Evolutionary conservation across 2,113 vertebrate species (phyloP), one percentile per base, ranked within the genome.

Genomic region (Archilochus colubris): DNA sequence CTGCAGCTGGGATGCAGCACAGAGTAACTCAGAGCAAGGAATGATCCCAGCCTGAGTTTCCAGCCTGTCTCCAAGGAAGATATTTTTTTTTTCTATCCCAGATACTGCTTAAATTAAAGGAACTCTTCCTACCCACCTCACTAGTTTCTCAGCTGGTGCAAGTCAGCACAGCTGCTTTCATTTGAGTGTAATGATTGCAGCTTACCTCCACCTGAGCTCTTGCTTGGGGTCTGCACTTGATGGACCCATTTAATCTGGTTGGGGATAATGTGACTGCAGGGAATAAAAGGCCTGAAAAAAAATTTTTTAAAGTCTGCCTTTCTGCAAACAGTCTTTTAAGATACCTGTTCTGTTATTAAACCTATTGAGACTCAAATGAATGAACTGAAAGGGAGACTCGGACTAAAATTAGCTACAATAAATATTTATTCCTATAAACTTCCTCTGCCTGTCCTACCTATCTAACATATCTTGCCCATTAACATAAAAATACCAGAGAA

Each of bases 131-230:
- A 31, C 2, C 10, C 61, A 63, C 30, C 59, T 82, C 53, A 2
- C 43, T 68, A 67, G 69, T n/a, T 5, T 84, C 91, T 74, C 92
- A 93, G 94, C 82, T 81, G 88, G 80, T 33, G 38, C 79, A 78
- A 88, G 68, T 78, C 78, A 72, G 69, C 69, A n/a, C 83, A 94
- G 82, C 85, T 94, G 82, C 63, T 68, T 58, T 72, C 76, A 43
- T 66, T 63, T 12, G 59, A 63, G 48, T 4, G 59, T 15, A 44
- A 30, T 55, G 58, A 55, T 76, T 48, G 6, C 59, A 59, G 38
- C 25, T 61, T 31, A 24, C 31, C 77, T 84, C 73, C 74, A 88
- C 76, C 88, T 72, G 91, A 82, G 87, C 31, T 85, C 67, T 38
- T 59, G 10, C 38, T 68, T 31, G 14, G 30, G 31, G 55, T 62